phyloP scores from a whole-genome alignment of 2,888 invertebrate species.

The Endomychus coccineus region DNA sequence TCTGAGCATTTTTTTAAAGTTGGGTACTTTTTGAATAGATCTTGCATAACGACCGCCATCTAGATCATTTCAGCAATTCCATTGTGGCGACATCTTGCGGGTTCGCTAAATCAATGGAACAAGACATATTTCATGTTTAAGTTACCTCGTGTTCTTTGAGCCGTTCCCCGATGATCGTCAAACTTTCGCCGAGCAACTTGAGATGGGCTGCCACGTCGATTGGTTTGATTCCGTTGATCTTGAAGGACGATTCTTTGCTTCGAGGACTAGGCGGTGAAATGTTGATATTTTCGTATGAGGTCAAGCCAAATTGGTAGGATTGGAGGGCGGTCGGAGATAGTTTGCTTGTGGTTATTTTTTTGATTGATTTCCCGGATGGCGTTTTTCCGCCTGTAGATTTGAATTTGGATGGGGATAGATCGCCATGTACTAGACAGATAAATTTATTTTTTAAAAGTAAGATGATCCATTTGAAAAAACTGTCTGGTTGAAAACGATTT shows the following conservation, averaged over 20 bases:
- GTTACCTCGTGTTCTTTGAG: slow-evolving; percentile 83
- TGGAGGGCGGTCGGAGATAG: slow-evolving; percentile 14
- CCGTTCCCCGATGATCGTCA: slow-evolving; percentile 87
- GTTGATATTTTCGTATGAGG: slow-evolving; percentile 28
- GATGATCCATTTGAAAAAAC: too few species aligned
- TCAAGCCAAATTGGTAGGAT: slow-evolving; percentile 18
- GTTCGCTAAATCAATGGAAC: not conserved
- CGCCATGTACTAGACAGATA: slow-evolving; percentile 6
- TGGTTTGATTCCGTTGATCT: slow-evolving; percentile 68
- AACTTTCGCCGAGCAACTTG: slow-evolving; percentile 84
- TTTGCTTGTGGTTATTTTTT: slow-evolving; percentile 19
- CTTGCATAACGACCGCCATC: not conserved
- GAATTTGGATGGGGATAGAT: slow-evolving; percentile 9
- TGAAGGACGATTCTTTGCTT: slow-evolving; percentile 44
- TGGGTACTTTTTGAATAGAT: not conserved
- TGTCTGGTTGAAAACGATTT: too few species aligned
- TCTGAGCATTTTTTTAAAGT: too few species aligned
- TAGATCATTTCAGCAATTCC: slow-evolving; percentile 2
- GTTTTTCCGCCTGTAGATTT: too few species aligned
- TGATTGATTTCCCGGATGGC: slow-evolving; percentile 19
- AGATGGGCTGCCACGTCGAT: slow-evolving; percentile 90
- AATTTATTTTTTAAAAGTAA: too few species aligned
- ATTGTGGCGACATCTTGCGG: too few species aligned
- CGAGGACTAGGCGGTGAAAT: slow-evolving; percentile 40
- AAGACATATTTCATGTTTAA: slow-evolving; percentile 1